phyloP scores from a whole-genome alignment of 2,888 invertebrate species.

The Arrhopalites spinosus region DNA sequence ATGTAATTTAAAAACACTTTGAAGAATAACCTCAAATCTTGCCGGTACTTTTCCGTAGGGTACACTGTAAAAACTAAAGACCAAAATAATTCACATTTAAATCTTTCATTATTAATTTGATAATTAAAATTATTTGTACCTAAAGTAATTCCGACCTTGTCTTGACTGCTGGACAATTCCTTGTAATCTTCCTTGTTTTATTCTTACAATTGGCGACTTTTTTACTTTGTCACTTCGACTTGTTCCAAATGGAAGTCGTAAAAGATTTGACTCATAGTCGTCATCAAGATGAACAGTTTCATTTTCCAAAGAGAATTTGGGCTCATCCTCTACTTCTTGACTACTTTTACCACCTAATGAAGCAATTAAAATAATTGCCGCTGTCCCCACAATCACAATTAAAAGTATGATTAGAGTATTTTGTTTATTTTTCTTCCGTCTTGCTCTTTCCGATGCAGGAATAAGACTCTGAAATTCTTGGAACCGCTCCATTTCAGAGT shows the following conservation, averaged over 20 bases:
- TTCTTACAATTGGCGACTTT: not conserved
- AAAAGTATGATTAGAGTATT: not conserved
- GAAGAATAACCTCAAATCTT: slow-evolving; percentile 2
- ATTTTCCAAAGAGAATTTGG: no score
- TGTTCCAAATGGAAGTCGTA: not conserved
- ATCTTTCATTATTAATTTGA: no score
- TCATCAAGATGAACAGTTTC: not conserved
- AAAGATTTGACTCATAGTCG: not conserved
- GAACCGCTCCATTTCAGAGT: not conserved
- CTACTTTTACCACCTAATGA: not conserved
- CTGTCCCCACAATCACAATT: not conserved
- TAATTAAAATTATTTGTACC: not conserved
- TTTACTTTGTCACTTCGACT: not conserved
- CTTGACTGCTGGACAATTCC: not conserved
- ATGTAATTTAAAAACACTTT: not conserved
- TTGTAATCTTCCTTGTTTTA: not conserved
- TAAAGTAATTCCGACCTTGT: not conserved
- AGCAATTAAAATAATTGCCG: not conserved
- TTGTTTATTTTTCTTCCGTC: not conserved
- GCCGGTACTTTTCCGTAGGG: not conserved
- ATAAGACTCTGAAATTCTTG: not conserved
- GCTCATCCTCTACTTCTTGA: no score
- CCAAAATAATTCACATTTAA: no score
- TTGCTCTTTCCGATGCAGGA: not conserved
- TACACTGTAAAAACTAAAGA: not conserved